Evolutionary conservation across 1,140 invertebrate genomes (phyloP).

Genomic region (Zaprionus capensis): DNA sequence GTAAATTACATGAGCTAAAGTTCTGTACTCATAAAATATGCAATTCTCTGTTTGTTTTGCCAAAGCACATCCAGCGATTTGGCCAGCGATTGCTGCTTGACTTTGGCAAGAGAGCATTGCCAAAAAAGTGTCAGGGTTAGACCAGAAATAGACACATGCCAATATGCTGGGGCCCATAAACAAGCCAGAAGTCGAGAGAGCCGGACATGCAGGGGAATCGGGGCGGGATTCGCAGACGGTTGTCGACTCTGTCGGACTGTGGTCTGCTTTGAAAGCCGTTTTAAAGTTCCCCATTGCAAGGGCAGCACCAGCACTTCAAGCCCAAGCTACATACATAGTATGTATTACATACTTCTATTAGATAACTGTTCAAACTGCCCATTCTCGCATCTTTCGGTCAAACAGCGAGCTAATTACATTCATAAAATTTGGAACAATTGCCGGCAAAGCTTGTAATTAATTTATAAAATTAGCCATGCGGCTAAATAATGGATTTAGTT

Average conservation of each 20-base stretch:
- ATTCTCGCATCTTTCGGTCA: too few species aligned
- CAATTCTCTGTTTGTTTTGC: constrained; percentile 66
- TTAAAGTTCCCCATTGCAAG: constrained; percentile 22
- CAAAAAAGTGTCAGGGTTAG: constrained; percentile 78
- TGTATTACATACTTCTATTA: neutral
- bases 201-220: neutral
- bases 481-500: constrained; percentile 71
- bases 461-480: constrained; percentile 65
- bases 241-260: neutral
- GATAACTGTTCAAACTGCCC: neutral
- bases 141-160: constrained; percentile 78
- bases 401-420: constrained; percentile 57
- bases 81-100: constrained; percentile 54
- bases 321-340: neutral
- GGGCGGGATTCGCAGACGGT: constrained; percentile 1
- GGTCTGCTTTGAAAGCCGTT: constrained; percentile 10
- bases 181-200: constrained; percentile 38
- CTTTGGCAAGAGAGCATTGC: constrained; percentile 58
- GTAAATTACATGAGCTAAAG: constrained; percentile 66
- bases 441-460: constrained; percentile 56
- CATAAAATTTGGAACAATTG: constrained; percentile 49
- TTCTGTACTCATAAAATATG: constrained; percentile 76
- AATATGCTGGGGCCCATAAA: constrained; percentile 68
- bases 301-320: neutral
- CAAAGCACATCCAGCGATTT: constrained; percentile 69